Percentiles rank a stretch among this genome's conserved stretches.
Conservation (phyloP, 1,140 invertebrate species). For the Panulirus ornatus region DNA sequence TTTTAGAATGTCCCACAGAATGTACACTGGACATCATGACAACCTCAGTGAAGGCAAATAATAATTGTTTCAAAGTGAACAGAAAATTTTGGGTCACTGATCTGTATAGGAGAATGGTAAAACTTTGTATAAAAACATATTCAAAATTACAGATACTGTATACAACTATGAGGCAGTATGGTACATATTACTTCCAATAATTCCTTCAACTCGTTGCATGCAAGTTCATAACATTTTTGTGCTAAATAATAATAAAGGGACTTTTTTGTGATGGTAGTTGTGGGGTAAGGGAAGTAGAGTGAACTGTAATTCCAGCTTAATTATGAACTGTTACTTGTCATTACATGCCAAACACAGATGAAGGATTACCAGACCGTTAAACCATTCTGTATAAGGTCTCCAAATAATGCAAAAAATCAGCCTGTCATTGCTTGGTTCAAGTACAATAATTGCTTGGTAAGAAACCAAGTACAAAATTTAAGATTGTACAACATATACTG, state of each 20-base stretch:
- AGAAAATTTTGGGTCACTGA: neutral
- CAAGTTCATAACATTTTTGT: neutral
- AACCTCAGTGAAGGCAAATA: too few relatives aligned
- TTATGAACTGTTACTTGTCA: neutral
- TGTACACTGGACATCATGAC: too few relatives aligned
- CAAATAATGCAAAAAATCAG: neutral
- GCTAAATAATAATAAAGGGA: neutral
- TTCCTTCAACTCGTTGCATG: neutral
- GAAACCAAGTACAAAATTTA: neutral
- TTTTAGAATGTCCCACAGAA: too few relatives aligned
- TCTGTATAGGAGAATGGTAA: neutral
- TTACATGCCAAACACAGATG: neutral
- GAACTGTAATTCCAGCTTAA: neutral
- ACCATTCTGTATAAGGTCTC: neutral
- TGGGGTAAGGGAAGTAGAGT: neutral
- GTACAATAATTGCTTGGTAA: neutral
- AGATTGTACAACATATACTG: neutral
- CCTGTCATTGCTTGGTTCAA: neutral
- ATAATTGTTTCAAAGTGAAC: too few relatives aligned
- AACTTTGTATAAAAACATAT: too few relatives aligned
- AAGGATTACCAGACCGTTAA: neutral
- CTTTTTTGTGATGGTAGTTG: too few relatives aligned
- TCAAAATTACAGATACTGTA: neutral
- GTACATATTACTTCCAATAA: neutral
- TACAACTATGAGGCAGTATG: neutral